Base-by-base conservation (phyloP, 2,888 invertebrate genomes). In the Agriopis aurantiaria region DNA sequence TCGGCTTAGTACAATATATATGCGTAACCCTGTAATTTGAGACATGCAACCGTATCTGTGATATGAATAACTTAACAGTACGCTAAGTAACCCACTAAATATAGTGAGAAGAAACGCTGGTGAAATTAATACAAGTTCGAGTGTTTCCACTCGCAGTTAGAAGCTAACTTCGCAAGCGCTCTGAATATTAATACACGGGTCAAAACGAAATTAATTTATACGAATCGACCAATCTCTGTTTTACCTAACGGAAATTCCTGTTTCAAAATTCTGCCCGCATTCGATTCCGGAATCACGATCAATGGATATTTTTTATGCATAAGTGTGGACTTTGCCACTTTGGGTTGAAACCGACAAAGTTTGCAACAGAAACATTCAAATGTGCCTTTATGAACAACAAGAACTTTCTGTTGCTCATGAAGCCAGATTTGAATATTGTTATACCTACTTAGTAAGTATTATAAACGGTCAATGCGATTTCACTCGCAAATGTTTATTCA, bases 121-220 rank as follows among this genome's bases (percentile, higher is more conserved):
- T 87, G 82, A 89, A 90, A 91, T 91, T 89, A 90, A 89, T 91
- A 33, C 5, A 91, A 91, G 89, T 90, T 89, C 78, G 84, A 89
- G 87, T 90, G 90, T 89, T 88, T 88, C 88, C 85, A 84, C 85
- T 86, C 85, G 85, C 91, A 88, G 89, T 91, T 90, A 89, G 87
- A 75, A 91, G 83, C 87, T 86, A 91, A 92, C 88, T 91, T 91
- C 86, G 90, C 82, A 89, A 92, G 91, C 90, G 93, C 88, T 87
- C 90, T 91, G 92, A 93, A 92, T 93, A 92, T 92, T 92, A 93
- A 93, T 91, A 91, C 87, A 85, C 88, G 88, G 89, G 90, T 90
- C 91, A 89, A 90, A 82, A 82, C 82, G 81, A 90, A 91, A 92
- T 92, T 92, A 92, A 92, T 92, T 92, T 92, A 91, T 91, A 88